Percentiles rank a stretch among this genome's conserved stretches.
These are phyloP conservation scores for Amphiura filiformis DNA, from an alignment of 35 echinoderm and acorn worm genomes.

Conservation along the genomic window DNA sequence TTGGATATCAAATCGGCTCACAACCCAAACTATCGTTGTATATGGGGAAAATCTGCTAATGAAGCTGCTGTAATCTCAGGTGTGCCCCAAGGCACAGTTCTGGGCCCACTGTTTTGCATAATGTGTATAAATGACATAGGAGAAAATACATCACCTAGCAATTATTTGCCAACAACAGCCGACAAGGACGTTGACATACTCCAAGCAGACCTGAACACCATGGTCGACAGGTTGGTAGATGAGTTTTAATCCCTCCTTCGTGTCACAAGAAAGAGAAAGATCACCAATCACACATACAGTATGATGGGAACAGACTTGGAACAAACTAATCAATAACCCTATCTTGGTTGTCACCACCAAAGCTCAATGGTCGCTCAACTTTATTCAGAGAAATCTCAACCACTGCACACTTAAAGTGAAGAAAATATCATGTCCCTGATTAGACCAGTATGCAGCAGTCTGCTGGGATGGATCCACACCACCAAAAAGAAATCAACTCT, in stretches of 20 bases:
- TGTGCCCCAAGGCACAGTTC: constrained; percentile 67
- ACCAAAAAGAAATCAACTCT: too few relatives aligned
- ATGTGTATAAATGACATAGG: constrained; percentile 47
- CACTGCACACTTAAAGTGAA: neutral
- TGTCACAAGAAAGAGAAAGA: constrained; percentile 34
- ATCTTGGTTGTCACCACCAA: constrained; percentile 18
- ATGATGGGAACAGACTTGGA: constrained; percentile 22
- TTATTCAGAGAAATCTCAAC: neutral
- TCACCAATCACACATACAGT: constrained; percentile 11
- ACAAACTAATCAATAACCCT: constrained; percentile 30
- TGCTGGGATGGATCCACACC: too few relatives aligned
- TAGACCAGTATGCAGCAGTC: neutral
- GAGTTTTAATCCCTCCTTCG: constrained; percentile 21
- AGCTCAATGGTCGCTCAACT: neutral
- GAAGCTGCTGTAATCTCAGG: constrained; percentile 21
- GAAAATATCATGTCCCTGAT: neutral
- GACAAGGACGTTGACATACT: neutral
- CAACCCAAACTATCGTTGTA: constrained; percentile 37
- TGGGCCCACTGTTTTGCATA: constrained; percentile 49
- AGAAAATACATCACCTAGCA: neutral
- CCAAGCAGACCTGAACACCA: neutral
- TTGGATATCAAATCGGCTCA: constrained; percentile 37
- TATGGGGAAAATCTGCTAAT: constrained; percentile 29
- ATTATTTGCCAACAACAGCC: constrained; percentile 64
- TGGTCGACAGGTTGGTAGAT: constrained; percentile 39